Percentiles rank a stretch among this genome's conserved stretches.
These are phyloP conservation scores for Lepus europaeus DNA, from an alignment of 2,113 vertebrate genomes.

Conservation along the genomic window DNA sequence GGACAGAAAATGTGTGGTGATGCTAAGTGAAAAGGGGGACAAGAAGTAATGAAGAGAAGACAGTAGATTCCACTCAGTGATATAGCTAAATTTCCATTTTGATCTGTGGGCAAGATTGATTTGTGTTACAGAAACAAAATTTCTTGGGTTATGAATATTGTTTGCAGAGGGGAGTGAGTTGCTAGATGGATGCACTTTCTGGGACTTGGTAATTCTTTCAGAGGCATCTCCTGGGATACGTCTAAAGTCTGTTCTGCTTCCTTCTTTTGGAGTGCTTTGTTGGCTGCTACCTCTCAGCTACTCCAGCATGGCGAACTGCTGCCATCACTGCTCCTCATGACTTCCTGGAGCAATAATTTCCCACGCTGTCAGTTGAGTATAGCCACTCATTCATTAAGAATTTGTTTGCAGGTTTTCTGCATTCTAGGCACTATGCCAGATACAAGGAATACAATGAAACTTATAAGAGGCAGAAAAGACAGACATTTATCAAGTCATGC, in stretches of 20 bases:
- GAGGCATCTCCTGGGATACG: neutral
- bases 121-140: neutral
- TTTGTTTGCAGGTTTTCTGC: neutral
- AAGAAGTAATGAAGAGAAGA: neutral
- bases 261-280: neutral
- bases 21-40: neutral
- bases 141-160: neutral
- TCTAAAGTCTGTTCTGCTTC: neutral
- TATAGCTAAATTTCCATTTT: neutral
- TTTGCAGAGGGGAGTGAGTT: neutral
- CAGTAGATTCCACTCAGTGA: neutral
- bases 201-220: neutral
- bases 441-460: neutral
- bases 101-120: neutral
- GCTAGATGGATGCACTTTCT: neutral
- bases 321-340: rapidly evolving
- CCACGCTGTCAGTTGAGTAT: too few species aligned
- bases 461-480: neutral
- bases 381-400: neutral
- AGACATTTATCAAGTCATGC: neutral
- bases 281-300: neutral
- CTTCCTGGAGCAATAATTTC: neutral
- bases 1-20: neutral
- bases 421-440: neutral
- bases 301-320: rapidly evolving